Evolutionary conservation across 2,113 vertebrate genomes (phyloP), one percentile per base, ranked within the genome.

Genomic region (Neopipo cinnamomea): DNA sequence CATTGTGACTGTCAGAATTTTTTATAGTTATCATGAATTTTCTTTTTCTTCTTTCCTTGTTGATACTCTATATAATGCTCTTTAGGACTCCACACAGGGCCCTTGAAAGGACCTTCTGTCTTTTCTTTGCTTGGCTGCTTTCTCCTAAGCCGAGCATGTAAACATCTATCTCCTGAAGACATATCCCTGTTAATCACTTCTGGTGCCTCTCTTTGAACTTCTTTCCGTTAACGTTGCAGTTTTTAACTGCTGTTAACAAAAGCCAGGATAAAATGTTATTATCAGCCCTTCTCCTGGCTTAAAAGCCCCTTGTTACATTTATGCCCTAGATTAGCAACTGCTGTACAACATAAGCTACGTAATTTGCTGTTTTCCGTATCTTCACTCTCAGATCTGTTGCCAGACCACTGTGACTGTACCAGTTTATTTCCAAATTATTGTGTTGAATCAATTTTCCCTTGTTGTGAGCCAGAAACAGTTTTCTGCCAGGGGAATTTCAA

Each of bases 341-440:
- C 65, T 85, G 56, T 85, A 67, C 46, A 86, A 91, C 59, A 33
- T 27, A 30, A 83, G 52, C 85, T 61, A 52, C 6, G 23, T 93
- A 90, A 94, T 95, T 89, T 89, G 65, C 91, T 78, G 37, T 72
- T 95, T 95, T 78, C 77, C 1, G 4, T 85, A 82, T 94, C 96
- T 94, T 97, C 89, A 65, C 41, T 31, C 84, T 96, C 74, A 92
- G 93, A 95, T 95, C 84, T 81, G 41, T 78, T 93, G 95, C 96
- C 95, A 97, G 80, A 79, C 61, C 70, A 52, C 93, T 95, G 65
- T 82, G 95, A 92, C 76, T 92, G 42, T 87, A 82, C 76, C 63
- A 82, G 52, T 91, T 89, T 58, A 91, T 73, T 93, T 92, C n/a
- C 77, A 88, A 52, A 91, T 94, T 94, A 89, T 91, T 95, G n/a